Evolutionary conservation across 2,888 invertebrate genomes (phyloP), one percentile per base, ranked within the genome.

Genomic region (Tromatobia lineatoria): DNA sequence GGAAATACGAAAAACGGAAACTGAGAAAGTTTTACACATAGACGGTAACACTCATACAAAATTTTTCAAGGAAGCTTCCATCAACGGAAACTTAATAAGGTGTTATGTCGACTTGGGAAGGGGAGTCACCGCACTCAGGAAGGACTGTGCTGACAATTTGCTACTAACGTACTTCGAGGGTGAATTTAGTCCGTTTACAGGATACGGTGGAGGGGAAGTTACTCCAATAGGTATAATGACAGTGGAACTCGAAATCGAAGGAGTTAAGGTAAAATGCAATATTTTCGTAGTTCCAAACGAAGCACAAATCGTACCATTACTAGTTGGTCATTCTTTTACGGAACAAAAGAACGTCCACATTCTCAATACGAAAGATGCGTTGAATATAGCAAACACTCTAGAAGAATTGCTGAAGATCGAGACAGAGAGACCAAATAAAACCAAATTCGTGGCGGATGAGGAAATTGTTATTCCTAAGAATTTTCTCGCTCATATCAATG

Each of bases 271-370:
- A 29, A 59, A 59, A 29, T 61, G 61, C 34, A 61, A 61, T 18
- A 18, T 61, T 61, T 61, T 61, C 61, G 61, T 88, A 3, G 88
- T 87, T 25, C 88, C 86, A 7, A 84, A 85, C 10, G 76, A 85
- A 11, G 78, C 69, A 11, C 88, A 88, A 77, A 69, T 71, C 50
- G 85, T 87, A 20, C 78, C 87, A 1, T 57, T 89, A 11, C 25
- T 88, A 42, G 79, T 89, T 20, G 87, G 87, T 3, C 88, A 89
- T 71, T 85, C 87, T 10, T 89, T 82, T 54, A 88, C 88, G 8
- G 87, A 88, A 47, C 85, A 88, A 57, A 45, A 64, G 0, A 83
- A 86, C 29, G 73, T 88, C 7, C 34, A 79, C 20, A 85, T 89
- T 0, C 50, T 86, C 0, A 88, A 85, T 66, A 87, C 42, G 34